Evolutionary conservation across 2,888 invertebrate genomes (phyloP).

Genomic region (Clusia tigrina): DNA sequence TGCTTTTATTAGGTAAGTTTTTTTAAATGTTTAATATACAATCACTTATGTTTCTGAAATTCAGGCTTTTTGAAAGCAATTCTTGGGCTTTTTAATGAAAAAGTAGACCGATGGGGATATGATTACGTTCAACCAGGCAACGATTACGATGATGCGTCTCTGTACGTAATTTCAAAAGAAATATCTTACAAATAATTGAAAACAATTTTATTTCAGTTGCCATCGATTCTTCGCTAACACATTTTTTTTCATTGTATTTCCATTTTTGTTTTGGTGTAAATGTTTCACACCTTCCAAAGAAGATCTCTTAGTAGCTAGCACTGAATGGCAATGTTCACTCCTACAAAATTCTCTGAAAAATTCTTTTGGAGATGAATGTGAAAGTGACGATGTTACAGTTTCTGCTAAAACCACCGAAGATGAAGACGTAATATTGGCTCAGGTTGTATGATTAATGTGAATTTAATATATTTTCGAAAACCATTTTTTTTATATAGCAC

Average conservation of each 20-base stretch:
- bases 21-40: neutral
- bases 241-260: constrained; percentile 46
- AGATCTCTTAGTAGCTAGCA: constrained; percentile 43
- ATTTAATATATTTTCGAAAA: neutral
- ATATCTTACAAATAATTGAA: neutral
- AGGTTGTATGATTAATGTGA: neutral
- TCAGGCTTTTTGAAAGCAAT: constrained; percentile 49
- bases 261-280: constrained; percentile 49
- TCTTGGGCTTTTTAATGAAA: constrained; percentile 40
- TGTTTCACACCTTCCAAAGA: constrained; percentile 48
- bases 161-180: constrained; percentile 30
- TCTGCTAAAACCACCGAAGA: neutral
- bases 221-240: constrained; percentile 48
- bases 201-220: constrained; percentile 33
- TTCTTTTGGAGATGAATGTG: neutral
- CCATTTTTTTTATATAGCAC: too few species aligned
- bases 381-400: neutral
- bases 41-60: neutral
- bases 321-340: constrained; percentile 44
- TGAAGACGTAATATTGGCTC: neutral
- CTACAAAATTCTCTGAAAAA: neutral
- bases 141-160: constrained; percentile 40
- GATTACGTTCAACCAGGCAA: constrained; percentile 46
- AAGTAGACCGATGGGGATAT: constrained; percentile 44
- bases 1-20: constrained; percentile 44